phyloP scores from a whole-genome alignment of 2,888 invertebrate genomes.

The Elmis aenea region DNA sequence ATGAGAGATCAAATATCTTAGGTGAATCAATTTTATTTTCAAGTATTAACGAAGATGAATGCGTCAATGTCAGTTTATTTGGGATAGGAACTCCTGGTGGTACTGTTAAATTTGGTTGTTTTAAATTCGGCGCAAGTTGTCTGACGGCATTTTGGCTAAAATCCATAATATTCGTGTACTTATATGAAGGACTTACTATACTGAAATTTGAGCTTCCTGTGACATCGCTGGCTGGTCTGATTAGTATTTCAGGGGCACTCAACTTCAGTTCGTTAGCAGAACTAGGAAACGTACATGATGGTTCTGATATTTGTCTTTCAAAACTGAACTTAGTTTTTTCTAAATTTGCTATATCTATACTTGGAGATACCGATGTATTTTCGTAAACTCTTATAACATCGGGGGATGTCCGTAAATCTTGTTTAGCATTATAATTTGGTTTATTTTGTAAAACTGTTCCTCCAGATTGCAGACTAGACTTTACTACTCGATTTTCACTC shows the following conservation, averaged over 20 bases:
- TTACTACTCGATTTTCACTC: slow-evolving; percentile 61
- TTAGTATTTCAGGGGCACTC: slow-evolving; percentile 10
- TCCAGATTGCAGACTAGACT: slow-evolving; percentile 77
- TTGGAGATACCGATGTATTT: slow-evolving; percentile 34
- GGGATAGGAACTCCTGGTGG: slow-evolving; percentile 34
- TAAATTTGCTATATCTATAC: slow-evolving; percentile 33
- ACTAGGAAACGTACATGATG: not conserved
- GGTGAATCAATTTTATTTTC: slow-evolving; percentile 24
- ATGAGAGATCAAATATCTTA: slow-evolving; percentile 6
- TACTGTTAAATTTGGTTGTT: slow-evolving; percentile 39
- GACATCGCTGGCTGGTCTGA: slow-evolving; percentile 12
- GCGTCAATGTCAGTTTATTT: slow-evolving; percentile 24
- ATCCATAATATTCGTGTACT: slow-evolving; percentile 42
- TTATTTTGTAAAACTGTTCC: slow-evolving; percentile 59
- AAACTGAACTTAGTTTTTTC: slow-evolving; percentile 27
- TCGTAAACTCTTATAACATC: slow-evolving; percentile 42
- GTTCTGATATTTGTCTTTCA: slow-evolving; percentile 6
- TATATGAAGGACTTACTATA: slow-evolving; percentile 25
- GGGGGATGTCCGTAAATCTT: slow-evolving; percentile 28
- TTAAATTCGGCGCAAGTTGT: slow-evolving; percentile 44
- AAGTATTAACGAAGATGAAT: slow-evolving; percentile 13
- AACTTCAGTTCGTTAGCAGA: not conserved
- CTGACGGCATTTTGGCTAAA: slow-evolving; percentile 46
- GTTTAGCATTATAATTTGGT: slow-evolving; percentile 31
- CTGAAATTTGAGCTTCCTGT: slow-evolving; percentile 9